Evolutionary conservation across 64 coral and sea anemone genomes (phyloP).

Genomic region (Dendronephthya gigantea): DNA sequence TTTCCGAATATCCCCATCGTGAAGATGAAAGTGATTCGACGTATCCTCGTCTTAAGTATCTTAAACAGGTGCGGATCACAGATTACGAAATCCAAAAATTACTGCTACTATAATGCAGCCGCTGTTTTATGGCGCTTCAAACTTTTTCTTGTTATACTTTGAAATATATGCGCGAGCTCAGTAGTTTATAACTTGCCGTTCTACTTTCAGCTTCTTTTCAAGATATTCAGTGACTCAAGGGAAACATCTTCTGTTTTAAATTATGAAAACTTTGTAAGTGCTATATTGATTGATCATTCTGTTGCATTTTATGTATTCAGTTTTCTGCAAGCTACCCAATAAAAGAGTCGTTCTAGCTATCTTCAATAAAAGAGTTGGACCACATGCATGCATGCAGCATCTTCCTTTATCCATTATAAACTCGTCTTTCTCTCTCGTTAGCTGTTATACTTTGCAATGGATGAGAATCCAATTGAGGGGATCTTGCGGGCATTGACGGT

Average conservation of each 20-base stretch:
- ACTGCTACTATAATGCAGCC: too few relatives aligned
- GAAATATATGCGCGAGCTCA: too few relatives aligned
- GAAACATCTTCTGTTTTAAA: slow-evolving; percentile 35
- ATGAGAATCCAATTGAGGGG: slow-evolving; percentile 77
- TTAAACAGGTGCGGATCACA: background rate
- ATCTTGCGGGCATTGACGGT: slow-evolving; percentile 67
- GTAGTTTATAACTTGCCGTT: too few relatives aligned
- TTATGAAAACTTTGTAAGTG: slow-evolving; percentile 77
- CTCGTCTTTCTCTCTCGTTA: slow-evolving; percentile 12
- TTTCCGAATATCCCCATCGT: slow-evolving; percentile 21
- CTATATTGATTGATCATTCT: too few relatives aligned
- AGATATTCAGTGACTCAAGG: slow-evolving; percentile 59
- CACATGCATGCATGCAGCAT: background rate
- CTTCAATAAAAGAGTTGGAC: background rate
- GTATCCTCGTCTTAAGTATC: background rate
- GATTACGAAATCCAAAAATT: too few relatives aligned
- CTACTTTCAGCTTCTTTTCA: slow-evolving; percentile 72
- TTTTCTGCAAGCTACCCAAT: too few relatives aligned
- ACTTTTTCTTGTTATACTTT: too few relatives aligned
- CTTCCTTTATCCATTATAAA: background rate
- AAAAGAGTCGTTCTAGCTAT: too few relatives aligned
- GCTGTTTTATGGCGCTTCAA: too few relatives aligned
- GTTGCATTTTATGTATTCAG: too few relatives aligned
- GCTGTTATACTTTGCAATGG: slow-evolving; percentile 76
- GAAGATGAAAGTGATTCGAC: background rate